Evolutionary conservation across 2,888 invertebrate genomes (phyloP).

Genomic region (Slavum lentiscoides): DNA sequence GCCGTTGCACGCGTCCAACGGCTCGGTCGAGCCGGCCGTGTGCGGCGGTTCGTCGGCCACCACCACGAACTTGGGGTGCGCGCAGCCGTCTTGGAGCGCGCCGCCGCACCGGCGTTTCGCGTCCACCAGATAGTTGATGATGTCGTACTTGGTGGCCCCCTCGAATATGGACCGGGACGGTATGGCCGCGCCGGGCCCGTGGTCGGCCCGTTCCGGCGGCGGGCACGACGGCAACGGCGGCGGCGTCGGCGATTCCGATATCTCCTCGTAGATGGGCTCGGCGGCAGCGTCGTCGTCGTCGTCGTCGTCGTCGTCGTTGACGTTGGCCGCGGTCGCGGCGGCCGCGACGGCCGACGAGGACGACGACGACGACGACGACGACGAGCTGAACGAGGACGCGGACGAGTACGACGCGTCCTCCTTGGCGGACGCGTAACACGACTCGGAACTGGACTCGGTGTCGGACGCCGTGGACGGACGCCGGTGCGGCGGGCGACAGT

Average conservation of each 20-base stretch:
- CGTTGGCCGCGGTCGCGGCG: slow-evolving; percentile 59
- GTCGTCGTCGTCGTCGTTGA: slow-evolving; percentile 66
- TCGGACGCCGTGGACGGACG: slow-evolving; percentile 30
- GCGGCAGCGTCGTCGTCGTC: slow-evolving; percentile 70
- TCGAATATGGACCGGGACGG: slow-evolving; percentile 63
- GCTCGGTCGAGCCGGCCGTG: slow-evolving; percentile 57
- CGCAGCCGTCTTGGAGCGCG: slow-evolving; percentile 50
- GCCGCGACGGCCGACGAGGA: slow-evolving; percentile 47
- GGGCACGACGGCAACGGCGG: slow-evolving; percentile 80
- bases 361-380: slow-evolving; percentile 53
- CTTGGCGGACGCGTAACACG: slow-evolving; percentile 46
- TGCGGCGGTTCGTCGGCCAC: slow-evolving; percentile 59
- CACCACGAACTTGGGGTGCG: slow-evolving; percentile 46
- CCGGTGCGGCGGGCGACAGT: slow-evolving; percentile 1
- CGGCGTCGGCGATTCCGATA: slow-evolving; percentile 61
- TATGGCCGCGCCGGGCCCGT: slow-evolving; percentile 61
- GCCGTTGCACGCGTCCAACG: slow-evolving; percentile 66
- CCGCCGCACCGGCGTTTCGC: slow-evolving; percentile 70
- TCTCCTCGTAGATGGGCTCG: slow-evolving; percentile 74
- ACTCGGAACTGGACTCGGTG: slow-evolving; percentile 46
- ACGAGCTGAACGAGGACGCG: slow-evolving; percentile 49
- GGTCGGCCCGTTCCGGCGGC: slow-evolving; percentile 69
- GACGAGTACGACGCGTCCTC: slow-evolving; percentile 51
- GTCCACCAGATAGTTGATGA: slow-evolving; percentile 85
- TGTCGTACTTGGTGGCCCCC: slow-evolving; percentile 85